Evolutionary conservation across 2,888 invertebrate genomes (phyloP), one percentile per base, ranked within the genome.

Genomic region (Cremastinae sp.): DNA sequence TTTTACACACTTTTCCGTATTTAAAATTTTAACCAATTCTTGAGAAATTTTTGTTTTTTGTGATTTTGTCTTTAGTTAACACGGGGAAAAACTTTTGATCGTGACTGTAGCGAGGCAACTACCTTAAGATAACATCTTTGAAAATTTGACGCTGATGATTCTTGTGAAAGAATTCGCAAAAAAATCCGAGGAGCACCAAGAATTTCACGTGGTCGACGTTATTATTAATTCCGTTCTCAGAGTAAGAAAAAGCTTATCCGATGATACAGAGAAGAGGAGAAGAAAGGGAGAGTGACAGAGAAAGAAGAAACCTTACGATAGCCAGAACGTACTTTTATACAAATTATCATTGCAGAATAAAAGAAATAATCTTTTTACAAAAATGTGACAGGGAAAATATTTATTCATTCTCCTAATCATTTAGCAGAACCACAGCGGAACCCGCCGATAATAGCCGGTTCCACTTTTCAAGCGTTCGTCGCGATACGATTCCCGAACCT

Each of bases 241-340:
- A 69, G 79, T 82, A 84, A 72, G 78, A 80, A 80, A 77, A 83
- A 81, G 78, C 75, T 78, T 83, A 82, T 84, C 81, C 80, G 81
- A 78, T n/a, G n/a, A n/a, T 69, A 28, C 28, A 28, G 28, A 28
- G 28, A 28, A n/a, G n/a, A n/a, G n/a, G n/a, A n/a, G n/a, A 28
- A 28, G 28, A 28, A 5, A 28, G 28, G 28, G 28, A 28, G 28
- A 28, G 28, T n/a, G n/a, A n/a, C n/a, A n/a, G 55, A 53, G 43
- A 12, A 55, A 55, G 5, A 53, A 65, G 53, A 18, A 69, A 62
- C 78, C 61, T 53, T 41, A 62, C 22, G 39, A 59, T 66, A 73
- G 73, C 66, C 85, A 86, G 82, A 84, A 70, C 75, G 82, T 86
- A 87, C 82, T 87, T 87, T 87, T 87, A 86, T 87, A 87, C 85